A percentile compares a stretch with the other conserved stretches of the same genome.
phyloP scores from a whole-genome alignment of 2,888 invertebrate species.

The Netelia virgata region DNA sequence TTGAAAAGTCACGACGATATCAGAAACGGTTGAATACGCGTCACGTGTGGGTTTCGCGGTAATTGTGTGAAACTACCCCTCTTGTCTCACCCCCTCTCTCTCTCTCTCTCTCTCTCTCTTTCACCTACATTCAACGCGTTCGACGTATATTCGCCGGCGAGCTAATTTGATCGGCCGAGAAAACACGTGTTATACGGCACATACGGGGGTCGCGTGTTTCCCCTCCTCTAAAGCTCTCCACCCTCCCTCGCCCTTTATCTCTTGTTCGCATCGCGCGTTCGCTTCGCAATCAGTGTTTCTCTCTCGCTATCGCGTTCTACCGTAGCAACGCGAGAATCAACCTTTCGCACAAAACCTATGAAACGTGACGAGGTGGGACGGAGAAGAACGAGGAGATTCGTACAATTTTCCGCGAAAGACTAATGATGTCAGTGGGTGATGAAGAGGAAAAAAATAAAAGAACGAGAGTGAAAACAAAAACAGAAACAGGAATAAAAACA shows the following conservation, averaged over 20 bases:
- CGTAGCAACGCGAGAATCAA: slow-evolving; percentile 57
- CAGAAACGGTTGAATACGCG: slow-evolving; percentile 31
- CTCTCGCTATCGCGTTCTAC: slow-evolving; percentile 29
- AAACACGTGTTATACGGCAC: slow-evolving; percentile 70
- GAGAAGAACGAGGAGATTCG: slow-evolving; percentile 10
- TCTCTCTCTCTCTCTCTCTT: too few species aligned
- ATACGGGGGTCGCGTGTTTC: slow-evolving; percentile 57
- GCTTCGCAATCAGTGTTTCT: slow-evolving; percentile 55
- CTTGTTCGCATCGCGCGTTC: slow-evolving; percentile 7
- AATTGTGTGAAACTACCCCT: slow-evolving; percentile 42
- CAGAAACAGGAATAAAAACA: not conserved
- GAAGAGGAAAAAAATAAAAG: slow-evolving; percentile 26
- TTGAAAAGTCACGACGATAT: slow-evolving; percentile 22
- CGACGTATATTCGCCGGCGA: slow-evolving; percentile 44
- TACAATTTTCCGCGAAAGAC: slow-evolving; percentile 55
- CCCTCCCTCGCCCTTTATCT: slow-evolving; percentile 27
- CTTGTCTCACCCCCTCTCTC: slow-evolving; percentile 12
- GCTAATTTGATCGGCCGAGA: slow-evolving; percentile 72
- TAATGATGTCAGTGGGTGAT: slow-evolving; percentile 59
- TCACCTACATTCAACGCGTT: slow-evolving; percentile 40
- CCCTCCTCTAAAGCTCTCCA: slow-evolving; percentile 44
- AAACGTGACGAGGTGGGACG: slow-evolving; percentile 15
- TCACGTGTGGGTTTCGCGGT: slow-evolving; percentile 22
- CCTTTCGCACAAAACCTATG: slow-evolving; percentile 37
- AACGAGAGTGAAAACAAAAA: not conserved